A percentile compares a stretch with the other conserved stretches of the same genome.
phyloP scores from a whole-genome alignment of 2,113 vertebrate genomes.

The Myotis davidii region DNA sequence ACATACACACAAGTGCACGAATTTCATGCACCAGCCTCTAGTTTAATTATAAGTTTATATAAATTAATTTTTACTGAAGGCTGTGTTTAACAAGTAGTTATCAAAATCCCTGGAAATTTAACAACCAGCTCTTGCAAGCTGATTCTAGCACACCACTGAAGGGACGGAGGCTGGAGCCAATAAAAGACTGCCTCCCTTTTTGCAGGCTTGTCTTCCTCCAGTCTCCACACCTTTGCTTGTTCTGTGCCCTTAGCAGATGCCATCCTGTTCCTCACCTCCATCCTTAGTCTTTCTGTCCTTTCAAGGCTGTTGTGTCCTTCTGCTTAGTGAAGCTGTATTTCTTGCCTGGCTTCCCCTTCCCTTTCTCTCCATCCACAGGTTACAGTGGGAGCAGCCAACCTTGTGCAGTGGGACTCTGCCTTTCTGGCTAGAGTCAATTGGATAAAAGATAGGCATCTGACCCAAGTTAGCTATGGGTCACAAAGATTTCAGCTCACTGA shows the following conservation, averaged over 20 bases:
- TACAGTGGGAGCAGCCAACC: neutral
- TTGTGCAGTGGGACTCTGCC: neutral
- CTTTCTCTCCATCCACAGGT: neutral
- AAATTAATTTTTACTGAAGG: neutral
- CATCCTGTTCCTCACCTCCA: neutral
- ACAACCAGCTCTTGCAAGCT: neutral
- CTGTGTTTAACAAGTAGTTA: neutral
- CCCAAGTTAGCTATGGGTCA: neutral
- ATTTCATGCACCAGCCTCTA: too few relatives aligned
- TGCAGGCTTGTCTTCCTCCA: neutral
- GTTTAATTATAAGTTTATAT: neutral
- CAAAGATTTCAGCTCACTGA: neutral
- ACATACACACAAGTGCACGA: too few relatives aligned
- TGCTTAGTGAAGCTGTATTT: neutral
- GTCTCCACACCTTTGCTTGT: neutral
- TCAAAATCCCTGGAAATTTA: constrained; percentile 8
- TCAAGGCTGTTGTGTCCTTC: neutral
- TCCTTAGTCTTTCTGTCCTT: neutral
- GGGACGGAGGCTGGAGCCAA: neutral
- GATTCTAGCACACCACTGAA: neutral
- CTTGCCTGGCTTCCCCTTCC: neutral
- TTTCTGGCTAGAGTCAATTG: neutral
- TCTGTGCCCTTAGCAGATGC: neutral
- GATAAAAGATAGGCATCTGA: neutral
- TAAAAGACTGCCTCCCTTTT: neutral